Evolutionary conservation across 2,888 invertebrate species (phyloP), one percentile per base, ranked within the genome.

Genomic region (Tetragonula carbonaria): DNA sequence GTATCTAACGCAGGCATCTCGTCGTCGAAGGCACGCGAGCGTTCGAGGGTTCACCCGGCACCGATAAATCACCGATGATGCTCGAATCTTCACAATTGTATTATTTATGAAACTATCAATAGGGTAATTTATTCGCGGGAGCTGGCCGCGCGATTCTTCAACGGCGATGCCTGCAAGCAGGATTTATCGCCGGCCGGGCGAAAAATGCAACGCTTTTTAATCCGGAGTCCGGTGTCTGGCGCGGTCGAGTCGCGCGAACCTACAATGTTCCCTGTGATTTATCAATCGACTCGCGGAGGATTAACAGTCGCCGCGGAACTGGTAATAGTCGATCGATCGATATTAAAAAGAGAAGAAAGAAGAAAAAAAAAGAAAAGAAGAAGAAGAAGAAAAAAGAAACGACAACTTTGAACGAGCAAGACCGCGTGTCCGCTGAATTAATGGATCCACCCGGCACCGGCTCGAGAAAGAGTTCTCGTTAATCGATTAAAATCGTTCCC

Each of bases 181-280:
- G 85, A 86, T 86, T 86, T 86, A 86, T 86, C 82, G 86, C 76
- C 63, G 72, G 14, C 13, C 4, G 53, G 50, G 38, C 74, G 85
- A 74, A 86, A 79, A 78, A 85, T 82, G 66, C 77, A 23, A 55
- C 72, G 81, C 74, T 89, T 85, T 86, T 82, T 85, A 89, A 83
- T 81, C 78, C 72, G 72, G 66, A 45, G 75, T 65, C 63, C 67
- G 67, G 33, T 75, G 79, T 78, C 82, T 67, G 63, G 57, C 63
- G 50, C 66, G 85, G 82, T 55, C 65, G 82, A 84, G 78, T 88
- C 86, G 85, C 78, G 83, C 88, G 86, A 78, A 78, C 74, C 80
- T 66, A 84, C 85, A 83, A 89, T 84, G 88, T 84, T 84, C 81
- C 55, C 74, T 70, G 80, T 88, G 82, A 89, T 89, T 89, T 89